Percentiles rank a stretch among this genome's conserved stretches.
These are phyloP conservation scores for Sarcoramphus papa DNA, from an alignment of 2,797 vertebrate genomes.

Conservation along the genomic window DNA sequence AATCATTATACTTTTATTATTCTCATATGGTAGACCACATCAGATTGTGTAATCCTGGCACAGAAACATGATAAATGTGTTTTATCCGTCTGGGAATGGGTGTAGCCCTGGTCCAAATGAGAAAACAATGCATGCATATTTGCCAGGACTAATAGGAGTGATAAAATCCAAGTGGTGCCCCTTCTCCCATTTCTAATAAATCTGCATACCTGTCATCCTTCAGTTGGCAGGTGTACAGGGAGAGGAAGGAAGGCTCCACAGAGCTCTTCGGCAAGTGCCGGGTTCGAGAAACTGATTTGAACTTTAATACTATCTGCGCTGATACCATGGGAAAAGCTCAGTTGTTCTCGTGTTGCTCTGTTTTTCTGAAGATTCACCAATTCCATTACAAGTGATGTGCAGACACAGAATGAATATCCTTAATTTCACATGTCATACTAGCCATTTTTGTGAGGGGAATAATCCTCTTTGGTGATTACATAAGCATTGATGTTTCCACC, in stretches of 20 bases:
- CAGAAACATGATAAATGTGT: neutral
- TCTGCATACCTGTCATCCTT: neutral
- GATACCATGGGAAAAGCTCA: neutral
- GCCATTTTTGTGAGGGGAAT: slow-evolving; percentile 14
- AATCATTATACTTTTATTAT: neutral
- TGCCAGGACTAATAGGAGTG: neutral
- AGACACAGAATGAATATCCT: slow-evolving; percentile 37
- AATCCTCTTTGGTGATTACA: slow-evolving; percentile 48
- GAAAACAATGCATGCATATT: neutral
- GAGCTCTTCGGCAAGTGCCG: neutral
- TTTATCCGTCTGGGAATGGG: neutral
- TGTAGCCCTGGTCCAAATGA: neutral
- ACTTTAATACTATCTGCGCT: neutral
- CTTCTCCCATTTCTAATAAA: neutral
- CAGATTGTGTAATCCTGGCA: slow-evolving; percentile 7
- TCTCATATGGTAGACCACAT: neutral
- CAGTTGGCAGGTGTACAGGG: neutral
- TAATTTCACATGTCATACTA: slow-evolving; percentile 49
- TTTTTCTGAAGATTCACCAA: slow-evolving; percentile 28
- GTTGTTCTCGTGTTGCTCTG: neutral
- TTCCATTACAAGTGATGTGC: slow-evolving; percentile 15
- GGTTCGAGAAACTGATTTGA: neutral
- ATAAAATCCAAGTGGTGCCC: neutral
- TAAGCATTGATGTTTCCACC: slow-evolving; percentile 45
- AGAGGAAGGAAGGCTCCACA: neutral